A percentile compares a stretch with the other conserved stretches of the same genome.
Conservation (phyloP, 1,140 invertebrate genomes). For the Gonioctena quinquepunctata region DNA sequence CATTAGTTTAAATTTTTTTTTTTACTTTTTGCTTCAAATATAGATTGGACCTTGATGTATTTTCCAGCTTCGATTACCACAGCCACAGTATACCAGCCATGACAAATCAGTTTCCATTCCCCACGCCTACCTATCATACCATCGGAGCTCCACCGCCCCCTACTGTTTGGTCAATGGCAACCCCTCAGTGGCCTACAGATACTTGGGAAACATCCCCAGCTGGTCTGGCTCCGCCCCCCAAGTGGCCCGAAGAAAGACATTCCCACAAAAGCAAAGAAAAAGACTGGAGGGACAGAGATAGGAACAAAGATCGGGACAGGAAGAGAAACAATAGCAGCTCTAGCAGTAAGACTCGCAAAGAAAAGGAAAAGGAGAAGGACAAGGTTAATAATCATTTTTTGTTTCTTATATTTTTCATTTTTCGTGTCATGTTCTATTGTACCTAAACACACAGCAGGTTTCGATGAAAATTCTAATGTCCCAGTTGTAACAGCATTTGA, state of each 20-base stretch:
- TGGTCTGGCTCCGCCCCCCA: conserved; percentile 28
- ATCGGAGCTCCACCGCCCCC: conserved; percentile 33
- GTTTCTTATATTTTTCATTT: not conserved
- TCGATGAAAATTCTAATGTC: too few species aligned
- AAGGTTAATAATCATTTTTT: not conserved
- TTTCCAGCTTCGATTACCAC: conserved; percentile 36
- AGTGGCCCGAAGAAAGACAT: conserved; percentile 34
- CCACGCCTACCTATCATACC: conserved; percentile 36
- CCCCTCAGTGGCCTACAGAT: conserved; percentile 38
- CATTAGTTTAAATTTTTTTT: not conserved
- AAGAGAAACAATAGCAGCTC: conserved; percentile 24
- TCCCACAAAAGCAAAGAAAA: conserved; percentile 24
- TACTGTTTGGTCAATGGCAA: conserved; percentile 37
- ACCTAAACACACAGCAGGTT: too few species aligned
- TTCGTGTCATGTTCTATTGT: too few species aligned
- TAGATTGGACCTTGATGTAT: too few species aligned
- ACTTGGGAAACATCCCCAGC: conserved; percentile 39
- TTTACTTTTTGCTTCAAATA: not conserved
- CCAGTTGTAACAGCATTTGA: too few species aligned
- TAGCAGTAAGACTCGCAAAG: conserved; percentile 33
- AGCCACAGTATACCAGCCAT: conserved; percentile 20
- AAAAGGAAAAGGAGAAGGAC: conserved; percentile 54
- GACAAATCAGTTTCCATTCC: conserved; percentile 37
- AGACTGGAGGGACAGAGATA: conserved; percentile 23
- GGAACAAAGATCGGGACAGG: conserved; percentile 33